A percentile compares a stretch with the other conserved stretches of the same genome.
These are phyloP conservation scores for Oophaga pumilio DNA, from an alignment of 2,113 vertebrate genomes.

Conservation along the genomic window DNA sequence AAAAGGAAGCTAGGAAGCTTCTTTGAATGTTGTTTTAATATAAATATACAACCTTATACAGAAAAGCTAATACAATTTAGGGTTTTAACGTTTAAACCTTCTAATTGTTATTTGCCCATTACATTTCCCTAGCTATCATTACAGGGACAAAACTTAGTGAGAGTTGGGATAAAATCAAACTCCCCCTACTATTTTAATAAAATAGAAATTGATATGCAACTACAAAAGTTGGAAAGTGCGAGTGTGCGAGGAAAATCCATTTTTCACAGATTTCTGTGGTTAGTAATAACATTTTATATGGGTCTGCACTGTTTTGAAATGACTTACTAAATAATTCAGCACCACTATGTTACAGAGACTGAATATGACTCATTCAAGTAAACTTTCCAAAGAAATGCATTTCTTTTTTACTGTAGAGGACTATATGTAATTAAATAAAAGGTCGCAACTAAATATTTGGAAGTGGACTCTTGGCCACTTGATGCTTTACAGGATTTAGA, in stretches of 20 bases:
- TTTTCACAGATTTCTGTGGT: conserved; percentile 8
- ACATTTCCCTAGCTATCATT: too few species aligned
- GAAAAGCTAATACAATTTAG: too few species aligned
- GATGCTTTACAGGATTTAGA: too few species aligned
- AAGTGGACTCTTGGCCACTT: background rate
- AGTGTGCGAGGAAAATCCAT: background rate
- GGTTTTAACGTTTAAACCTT: too few species aligned
- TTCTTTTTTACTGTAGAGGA: background rate
- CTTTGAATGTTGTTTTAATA: too few species aligned
- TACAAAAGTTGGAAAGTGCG: background rate
- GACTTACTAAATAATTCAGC: background rate
- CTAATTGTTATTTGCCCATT: too few species aligned
- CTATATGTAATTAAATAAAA: conserved; percentile 18
- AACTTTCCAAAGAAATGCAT: conserved; percentile 11
- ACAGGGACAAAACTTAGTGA: too few species aligned
- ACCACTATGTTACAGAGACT: background rate
- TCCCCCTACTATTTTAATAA: background rate
- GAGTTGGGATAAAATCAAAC: background rate
- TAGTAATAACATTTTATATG: background rate
- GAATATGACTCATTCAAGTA: conserved; percentile 9
- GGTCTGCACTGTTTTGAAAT: background rate
- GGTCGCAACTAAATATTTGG: conserved; percentile 26
- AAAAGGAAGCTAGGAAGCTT: too few species aligned
- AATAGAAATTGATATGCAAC: background rate
- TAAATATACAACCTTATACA: too few species aligned